These are phyloP conservation scores for Chironomus tentans DNA, from an alignment of 2,888 invertebrate species.

Conservation along the genomic window DNA sequence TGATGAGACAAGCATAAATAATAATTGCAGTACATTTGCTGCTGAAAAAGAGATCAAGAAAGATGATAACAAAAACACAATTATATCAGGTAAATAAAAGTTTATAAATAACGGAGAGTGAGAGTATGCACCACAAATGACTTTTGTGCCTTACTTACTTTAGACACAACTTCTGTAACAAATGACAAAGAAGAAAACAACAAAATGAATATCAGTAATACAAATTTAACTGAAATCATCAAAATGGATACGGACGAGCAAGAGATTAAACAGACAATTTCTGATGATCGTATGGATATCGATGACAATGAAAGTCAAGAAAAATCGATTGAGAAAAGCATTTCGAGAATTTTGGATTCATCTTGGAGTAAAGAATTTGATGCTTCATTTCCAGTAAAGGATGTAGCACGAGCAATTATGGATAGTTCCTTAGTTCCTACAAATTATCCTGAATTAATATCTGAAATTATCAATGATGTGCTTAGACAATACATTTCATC, in stretches of 20 bases:
- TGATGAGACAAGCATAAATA: constrained; percentile 1
- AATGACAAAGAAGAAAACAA: constrained; percentile 1
- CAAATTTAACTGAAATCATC: neutral
- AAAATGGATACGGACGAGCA: constrained; percentile 9
- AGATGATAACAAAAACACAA: constrained; percentile 11
- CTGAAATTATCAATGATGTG: constrained; percentile 59
- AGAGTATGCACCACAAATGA: neutral
- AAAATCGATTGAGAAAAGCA: constrained; percentile 36
- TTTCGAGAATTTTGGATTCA: constrained; percentile 61
- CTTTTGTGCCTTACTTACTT: neutral
- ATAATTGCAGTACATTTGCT: neutral
- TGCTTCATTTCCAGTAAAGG: constrained; percentile 50
- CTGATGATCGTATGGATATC: constrained; percentile 1
- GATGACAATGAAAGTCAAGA: constrained; percentile 7
- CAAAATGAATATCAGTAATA: neutral
- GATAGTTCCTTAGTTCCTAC: constrained; percentile 45
- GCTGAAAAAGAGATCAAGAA: neutral
- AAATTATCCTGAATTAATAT: constrained; percentile 47
- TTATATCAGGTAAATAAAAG: neutral
- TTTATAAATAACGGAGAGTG: neutral
- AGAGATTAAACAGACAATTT: neutral
- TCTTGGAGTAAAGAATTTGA: constrained; percentile 57
- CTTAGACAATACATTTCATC: constrained; percentile 50
- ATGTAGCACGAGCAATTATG: constrained; percentile 47
- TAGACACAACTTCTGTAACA: neutral